These are phyloP conservation scores for Camponotus fellah DNA, from an alignment of 2,888 invertebrate species.

Conservation along the genomic window DNA sequence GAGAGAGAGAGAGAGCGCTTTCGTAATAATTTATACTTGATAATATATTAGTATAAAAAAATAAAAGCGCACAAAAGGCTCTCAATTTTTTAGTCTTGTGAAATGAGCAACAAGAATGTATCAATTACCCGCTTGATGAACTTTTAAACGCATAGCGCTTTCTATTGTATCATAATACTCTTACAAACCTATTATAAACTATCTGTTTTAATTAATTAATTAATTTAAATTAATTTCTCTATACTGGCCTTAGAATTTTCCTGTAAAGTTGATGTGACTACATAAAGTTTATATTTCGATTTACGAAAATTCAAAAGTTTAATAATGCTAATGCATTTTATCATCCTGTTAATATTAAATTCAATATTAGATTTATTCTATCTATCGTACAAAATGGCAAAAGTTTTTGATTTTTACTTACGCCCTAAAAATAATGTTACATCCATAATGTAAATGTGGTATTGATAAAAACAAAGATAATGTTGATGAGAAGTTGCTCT, in stretches of 20 bases:
- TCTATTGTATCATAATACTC: slow-evolving; percentile 34
- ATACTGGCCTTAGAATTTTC: slow-evolving; percentile 44
- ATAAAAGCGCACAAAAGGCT: neutral
- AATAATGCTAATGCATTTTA: slow-evolving; percentile 1
- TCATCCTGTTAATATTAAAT: neutral
- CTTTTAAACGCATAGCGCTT: slow-evolving; percentile 71
- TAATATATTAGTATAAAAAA: slow-evolving; percentile 32
- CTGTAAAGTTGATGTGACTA: neutral
- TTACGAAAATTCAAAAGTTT: slow-evolving; percentile 16
- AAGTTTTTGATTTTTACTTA: slow-evolving; percentile 64
- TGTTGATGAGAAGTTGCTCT: neutral
- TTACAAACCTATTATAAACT: slow-evolving; percentile 25
- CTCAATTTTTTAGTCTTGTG: slow-evolving; percentile 1
- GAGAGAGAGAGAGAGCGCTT: neutral
- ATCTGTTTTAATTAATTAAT: slow-evolving; percentile 22
- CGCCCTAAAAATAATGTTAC: slow-evolving; percentile 19
- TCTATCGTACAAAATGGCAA: slow-evolving; percentile 59
- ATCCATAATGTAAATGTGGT: neutral
- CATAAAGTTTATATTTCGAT: neutral
- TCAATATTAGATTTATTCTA: slow-evolving; percentile 31
- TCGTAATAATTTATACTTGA: slow-evolving; percentile 10
- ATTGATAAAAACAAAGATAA: neutral
- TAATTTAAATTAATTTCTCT: neutral
- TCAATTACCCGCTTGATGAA: slow-evolving; percentile 77
- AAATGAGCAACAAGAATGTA: slow-evolving; percentile 28